Evolutionary conservation across 2,113 vertebrate species (phyloP).

Genomic region (Odontesthes bonariensis): DNA sequence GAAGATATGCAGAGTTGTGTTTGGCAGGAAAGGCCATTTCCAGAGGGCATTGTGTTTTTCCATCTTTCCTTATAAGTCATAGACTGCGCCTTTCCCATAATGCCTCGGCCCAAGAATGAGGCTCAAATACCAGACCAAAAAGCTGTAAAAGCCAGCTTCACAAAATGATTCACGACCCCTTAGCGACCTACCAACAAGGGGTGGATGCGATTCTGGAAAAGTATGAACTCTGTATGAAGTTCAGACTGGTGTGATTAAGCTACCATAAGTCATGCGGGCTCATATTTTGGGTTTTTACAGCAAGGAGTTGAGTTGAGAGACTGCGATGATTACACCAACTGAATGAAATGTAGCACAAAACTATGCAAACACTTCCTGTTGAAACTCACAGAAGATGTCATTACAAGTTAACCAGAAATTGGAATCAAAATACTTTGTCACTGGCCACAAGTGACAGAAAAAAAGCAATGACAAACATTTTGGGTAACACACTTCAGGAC

Average conservation of each 20-base stretch:
- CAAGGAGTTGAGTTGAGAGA: neutral
- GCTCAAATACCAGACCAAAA: constrained; percentile 54
- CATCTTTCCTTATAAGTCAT: constrained; percentile 66
- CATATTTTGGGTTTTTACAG: neutral
- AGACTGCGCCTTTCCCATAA: constrained; percentile 62
- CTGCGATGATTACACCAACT: constrained; percentile 10
- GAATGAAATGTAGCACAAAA: constrained; percentile 5
- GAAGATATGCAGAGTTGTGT: constrained; percentile 53
- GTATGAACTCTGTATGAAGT: neutral
- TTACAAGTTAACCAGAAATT: neutral
- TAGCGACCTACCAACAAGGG: neutral
- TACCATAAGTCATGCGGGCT: neutral
- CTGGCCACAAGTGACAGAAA: neutral
- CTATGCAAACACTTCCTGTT: constrained; percentile 2
- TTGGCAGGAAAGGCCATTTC: constrained; percentile 49
- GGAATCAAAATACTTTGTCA: neutral
- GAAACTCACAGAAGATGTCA: neutral
- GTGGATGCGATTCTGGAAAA: neutral
- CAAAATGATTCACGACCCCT: constrained; percentile 7
- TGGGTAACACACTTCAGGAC: too few relatives aligned
- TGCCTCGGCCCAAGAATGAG: constrained; percentile 41
- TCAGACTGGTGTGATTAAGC: neutral
- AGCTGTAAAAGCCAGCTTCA: neutral
- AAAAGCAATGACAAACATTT: too few relatives aligned
- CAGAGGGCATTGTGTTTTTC: constrained; percentile 55